Conservation (phyloP, 2,888 invertebrate species). For the Nemotelus nigrinus region DNA sequence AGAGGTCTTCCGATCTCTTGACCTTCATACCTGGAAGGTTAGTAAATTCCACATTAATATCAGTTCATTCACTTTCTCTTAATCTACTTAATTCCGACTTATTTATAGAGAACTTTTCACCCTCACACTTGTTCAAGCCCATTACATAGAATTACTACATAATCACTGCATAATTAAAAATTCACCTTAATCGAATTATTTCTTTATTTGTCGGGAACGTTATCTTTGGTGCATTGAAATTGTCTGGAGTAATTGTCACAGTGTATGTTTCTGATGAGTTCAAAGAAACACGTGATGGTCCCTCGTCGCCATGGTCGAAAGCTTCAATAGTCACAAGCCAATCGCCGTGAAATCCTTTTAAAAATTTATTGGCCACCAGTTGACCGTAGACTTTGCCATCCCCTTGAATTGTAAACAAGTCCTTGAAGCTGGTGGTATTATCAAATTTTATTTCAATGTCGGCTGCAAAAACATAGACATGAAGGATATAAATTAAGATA, state of each 20-base stretch:
- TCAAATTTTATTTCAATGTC: conserved; percentile 54
- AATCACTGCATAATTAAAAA: no score
- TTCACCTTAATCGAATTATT: conserved; percentile 65
- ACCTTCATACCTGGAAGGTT: conserved; percentile 39
- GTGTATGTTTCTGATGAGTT: conserved; percentile 64
- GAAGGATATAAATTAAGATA: not conserved
- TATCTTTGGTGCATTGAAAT: conserved; percentile 70
- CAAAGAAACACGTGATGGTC: conserved; percentile 57
- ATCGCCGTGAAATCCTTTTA: conserved; percentile 70
- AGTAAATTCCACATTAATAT: conserved; percentile 1
- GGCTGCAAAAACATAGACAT: not conserved
- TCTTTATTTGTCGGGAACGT: conserved; percentile 65
- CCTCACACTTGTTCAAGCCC: no score
- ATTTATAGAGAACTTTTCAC: no score
- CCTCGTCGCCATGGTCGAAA: conserved; percentile 67
- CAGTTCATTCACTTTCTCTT: no score
- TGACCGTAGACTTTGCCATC: conserved; percentile 64
- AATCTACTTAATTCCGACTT: no score
- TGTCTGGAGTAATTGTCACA: conserved; percentile 68
- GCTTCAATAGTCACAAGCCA: conserved; percentile 70
- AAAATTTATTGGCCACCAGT: conserved; percentile 64
- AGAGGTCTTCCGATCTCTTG: conserved; percentile 53
- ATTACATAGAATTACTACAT: no score
- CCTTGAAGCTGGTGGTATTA: conserved; percentile 56
- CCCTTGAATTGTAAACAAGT: conserved; percentile 60